Percentiles rank a stretch among this genome's conserved stretches.
These are phyloP conservation scores for Leptobrachium leishanense DNA, from an alignment of 2,113 vertebrate species.

Conservation along the genomic window DNA sequence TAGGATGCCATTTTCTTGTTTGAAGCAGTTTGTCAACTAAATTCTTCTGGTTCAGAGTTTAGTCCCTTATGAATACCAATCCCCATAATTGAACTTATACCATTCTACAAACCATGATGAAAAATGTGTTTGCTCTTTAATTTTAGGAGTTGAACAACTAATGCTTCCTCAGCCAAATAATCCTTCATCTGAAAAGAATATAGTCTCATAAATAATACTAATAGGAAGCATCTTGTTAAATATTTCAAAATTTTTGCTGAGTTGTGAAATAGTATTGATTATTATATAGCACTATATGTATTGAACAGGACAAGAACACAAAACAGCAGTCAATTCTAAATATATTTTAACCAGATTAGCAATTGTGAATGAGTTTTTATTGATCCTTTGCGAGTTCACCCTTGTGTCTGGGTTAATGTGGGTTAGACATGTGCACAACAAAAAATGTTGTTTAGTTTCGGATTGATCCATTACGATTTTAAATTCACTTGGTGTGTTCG, in stretches of 20 bases:
- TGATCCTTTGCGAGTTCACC: no score
- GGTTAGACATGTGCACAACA: no score
- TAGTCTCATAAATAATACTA: constrained; percentile 31
- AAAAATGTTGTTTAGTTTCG: no score
- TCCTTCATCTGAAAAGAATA: constrained; percentile 54
- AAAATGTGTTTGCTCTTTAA: constrained; percentile 56
- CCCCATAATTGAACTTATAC: constrained; percentile 60
- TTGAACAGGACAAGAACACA: no score
- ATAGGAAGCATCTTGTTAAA: constrained; percentile 25
- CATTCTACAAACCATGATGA: constrained; percentile 54
- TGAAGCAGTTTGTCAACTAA: constrained; percentile 57
- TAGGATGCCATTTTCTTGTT: constrained; percentile 51
- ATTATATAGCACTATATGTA: not conserved
- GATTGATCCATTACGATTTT: no score
- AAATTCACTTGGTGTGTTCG: no score
- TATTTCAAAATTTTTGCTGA: not conserved
- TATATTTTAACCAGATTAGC: no score
- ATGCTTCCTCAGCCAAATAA: constrained; percentile 58
- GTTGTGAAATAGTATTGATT: not conserved
- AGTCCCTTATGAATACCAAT: constrained; percentile 57
- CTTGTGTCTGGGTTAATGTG: no score
- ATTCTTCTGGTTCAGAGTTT: constrained; percentile 57
- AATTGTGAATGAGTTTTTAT: no score
- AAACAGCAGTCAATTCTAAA: no score
- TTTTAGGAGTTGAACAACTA: constrained; percentile 56